Base-by-base conservation (phyloP, 2,888 invertebrate genomes). In the Eremobia ochroleuca region DNA sequence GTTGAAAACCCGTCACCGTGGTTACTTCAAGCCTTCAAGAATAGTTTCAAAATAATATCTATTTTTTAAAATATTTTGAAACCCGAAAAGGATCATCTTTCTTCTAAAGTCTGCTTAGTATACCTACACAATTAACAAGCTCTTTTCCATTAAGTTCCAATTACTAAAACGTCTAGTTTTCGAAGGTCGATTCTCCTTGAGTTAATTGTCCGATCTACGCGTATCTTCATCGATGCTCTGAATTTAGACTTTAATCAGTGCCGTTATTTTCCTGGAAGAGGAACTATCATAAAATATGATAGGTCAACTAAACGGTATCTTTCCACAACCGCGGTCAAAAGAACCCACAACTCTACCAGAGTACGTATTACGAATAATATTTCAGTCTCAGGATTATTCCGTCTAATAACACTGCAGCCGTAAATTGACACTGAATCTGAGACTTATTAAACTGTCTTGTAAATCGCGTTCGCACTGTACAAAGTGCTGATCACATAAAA, bases 401-500 rank as follows among this genome's bases (percentile, higher is more conserved):
- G 61, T 76, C 62, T 80, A 78, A 84, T 89, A 89, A 79, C 73
- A 67, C 59, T 81, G 81, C 79, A 76, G 77, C 76, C 70, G 80
- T 83, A 90, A 89, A 90, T 89, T 87, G 88, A 81, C 85, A 76
- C 76, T 81, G 86, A 87, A 89, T 89, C 87, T 86, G 89, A 90
- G 88, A 88, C 90, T 91, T 91, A 91, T 92, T 91, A 91, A 87
- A 91, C 85, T 91, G 90, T 88, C 88, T 87, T 90, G 90, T 91
- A 91, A 92, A 91, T 92, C 87, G 90, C 85, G 85, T 83, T 84
- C 89, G 82, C 91, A 84, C 87, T 85, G 89, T 89, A 90, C 88
- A 90, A 90, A 94, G 91, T 92, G 92, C 90, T 91, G 91, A 91
- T 91, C 88, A 91, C 93, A 95, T 95, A 95, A 95, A 95, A 95